Conservation (phyloP, 2,888 invertebrate genomes). For the Cantharis rustica region DNA sequence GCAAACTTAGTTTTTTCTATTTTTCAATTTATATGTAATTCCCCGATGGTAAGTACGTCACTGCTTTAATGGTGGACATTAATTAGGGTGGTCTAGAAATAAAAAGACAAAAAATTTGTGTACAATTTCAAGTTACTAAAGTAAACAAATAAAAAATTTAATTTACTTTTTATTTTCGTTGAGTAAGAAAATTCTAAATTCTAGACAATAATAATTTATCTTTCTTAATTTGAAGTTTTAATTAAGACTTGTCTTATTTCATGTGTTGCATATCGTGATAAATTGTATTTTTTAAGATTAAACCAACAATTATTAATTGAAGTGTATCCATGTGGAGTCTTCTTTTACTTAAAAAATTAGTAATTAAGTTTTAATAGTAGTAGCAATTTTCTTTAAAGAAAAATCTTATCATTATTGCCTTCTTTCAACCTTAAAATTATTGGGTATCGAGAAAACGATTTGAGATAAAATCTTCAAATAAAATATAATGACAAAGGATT, state of each 20-base stretch:
- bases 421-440: constrained; percentile 13
- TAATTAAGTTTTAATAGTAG: constrained; percentile 1
- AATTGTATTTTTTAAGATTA: neutral
- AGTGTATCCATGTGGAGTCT: neutral
- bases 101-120: neutral
- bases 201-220: neutral
- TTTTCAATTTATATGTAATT: too few species aligned
- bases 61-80: neutral
- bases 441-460: constrained; percentile 26
- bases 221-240: neutral
- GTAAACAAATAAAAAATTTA: neutral
- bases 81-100: neutral
- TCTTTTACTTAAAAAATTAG: neutral
- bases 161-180: neutral
- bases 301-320: neutral
- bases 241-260: neutral
- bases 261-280: neutral
- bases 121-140: neutral
- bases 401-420: constrained; percentile 9
- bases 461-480: constrained; percentile 39
- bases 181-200: neutral
- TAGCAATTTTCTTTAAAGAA: constrained; percentile 6
- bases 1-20: too few species aligned
- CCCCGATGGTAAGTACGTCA: neutral
- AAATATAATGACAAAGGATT: constrained; percentile 37